Evolutionary conservation across 1,140 invertebrate species (phyloP).

Genomic region (Metopolophium dirhodum): DNA sequence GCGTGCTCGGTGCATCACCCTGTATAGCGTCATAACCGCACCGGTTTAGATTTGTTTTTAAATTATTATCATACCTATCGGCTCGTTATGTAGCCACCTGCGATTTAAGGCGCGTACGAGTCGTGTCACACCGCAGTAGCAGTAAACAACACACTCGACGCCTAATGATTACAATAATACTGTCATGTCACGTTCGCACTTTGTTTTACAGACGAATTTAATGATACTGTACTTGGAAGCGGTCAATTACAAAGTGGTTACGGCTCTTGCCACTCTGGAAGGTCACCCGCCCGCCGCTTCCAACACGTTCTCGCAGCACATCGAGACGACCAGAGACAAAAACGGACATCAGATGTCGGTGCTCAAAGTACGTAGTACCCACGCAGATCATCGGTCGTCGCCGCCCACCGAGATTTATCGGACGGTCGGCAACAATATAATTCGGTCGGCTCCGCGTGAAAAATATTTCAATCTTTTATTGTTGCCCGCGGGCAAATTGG

Average conservation of each 20-base stretch:
- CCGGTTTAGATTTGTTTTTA: neutral
- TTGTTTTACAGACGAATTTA: slow-evolving; percentile 78
- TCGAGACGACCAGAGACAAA: slow-evolving; percentile 86
- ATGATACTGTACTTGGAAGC: slow-evolving; percentile 93
- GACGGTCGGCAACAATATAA: no score
- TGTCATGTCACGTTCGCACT: neutral
- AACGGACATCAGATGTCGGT: slow-evolving; percentile 87
- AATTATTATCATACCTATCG: neutral
- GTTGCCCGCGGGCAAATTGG: no score
- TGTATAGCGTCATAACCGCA: neutral
- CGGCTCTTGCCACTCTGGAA: slow-evolving; percentile 80
- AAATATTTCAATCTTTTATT: no score
- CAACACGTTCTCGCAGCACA: slow-evolving; percentile 84
- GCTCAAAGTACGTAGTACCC: slow-evolving; percentile 71
- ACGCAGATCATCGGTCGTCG: neutral
- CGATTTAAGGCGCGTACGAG: neutral
- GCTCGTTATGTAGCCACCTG: neutral
- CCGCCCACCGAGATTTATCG: no score
- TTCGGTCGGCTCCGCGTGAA: no score
- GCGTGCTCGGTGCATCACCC: neutral
- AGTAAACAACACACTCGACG: neutral
- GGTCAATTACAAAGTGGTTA: slow-evolving; percentile 84
- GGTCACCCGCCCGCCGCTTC: slow-evolving; percentile 72
- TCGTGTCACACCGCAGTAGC: neutral
- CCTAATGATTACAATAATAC: neutral